phyloP scores from a whole-genome alignment of 2,888 invertebrate genomes.

The Metallyticus violacea region DNA sequence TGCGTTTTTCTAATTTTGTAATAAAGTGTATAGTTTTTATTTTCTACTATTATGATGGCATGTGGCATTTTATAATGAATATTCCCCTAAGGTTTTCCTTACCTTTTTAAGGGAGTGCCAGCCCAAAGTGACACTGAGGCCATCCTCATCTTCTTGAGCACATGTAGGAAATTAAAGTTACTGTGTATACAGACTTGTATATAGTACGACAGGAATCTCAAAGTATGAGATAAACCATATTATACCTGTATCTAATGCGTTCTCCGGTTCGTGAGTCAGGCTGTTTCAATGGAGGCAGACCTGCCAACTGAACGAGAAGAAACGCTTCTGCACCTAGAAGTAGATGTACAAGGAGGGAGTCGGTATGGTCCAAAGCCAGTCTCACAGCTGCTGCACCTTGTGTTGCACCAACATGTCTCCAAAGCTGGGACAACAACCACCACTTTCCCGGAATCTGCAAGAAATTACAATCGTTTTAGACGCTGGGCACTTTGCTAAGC shows the following conservation, averaged over 20 bases:
- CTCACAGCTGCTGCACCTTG: slow-evolving; percentile 3
- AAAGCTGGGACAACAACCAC: slow-evolving; percentile 31
- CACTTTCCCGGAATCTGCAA: slow-evolving; percentile 27
- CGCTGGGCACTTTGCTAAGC: too few relatives aligned
- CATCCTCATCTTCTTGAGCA: too few relatives aligned
- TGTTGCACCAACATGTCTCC: slow-evolving; percentile 25
- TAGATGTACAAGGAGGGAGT: slow-evolving; percentile 22
- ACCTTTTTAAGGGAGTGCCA: too few relatives aligned
- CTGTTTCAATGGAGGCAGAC: not conserved
- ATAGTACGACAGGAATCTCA: too few relatives aligned
- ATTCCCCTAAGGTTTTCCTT: too few relatives aligned
- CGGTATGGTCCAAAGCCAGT: slow-evolving; percentile 14
- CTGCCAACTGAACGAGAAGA: slow-evolving; percentile 10
- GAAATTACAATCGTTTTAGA: not conserved
- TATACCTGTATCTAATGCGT: not conserved
- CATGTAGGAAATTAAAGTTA: too few relatives aligned
- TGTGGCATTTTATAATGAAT: too few relatives aligned
- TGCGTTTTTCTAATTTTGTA: too few relatives aligned
- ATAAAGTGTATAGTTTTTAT: too few relatives aligned
- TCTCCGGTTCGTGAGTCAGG: not conserved
- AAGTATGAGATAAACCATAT: not conserved
- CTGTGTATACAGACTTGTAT: not conserved
- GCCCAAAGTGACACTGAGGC: too few relatives aligned
- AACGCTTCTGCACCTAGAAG: slow-evolving; percentile 28
- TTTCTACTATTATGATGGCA: too few relatives aligned